These are phyloP conservation scores for Scaptomyza reducta DNA, from an alignment of 2,888 invertebrate genomes.

Conservation along the genomic window DNA sequence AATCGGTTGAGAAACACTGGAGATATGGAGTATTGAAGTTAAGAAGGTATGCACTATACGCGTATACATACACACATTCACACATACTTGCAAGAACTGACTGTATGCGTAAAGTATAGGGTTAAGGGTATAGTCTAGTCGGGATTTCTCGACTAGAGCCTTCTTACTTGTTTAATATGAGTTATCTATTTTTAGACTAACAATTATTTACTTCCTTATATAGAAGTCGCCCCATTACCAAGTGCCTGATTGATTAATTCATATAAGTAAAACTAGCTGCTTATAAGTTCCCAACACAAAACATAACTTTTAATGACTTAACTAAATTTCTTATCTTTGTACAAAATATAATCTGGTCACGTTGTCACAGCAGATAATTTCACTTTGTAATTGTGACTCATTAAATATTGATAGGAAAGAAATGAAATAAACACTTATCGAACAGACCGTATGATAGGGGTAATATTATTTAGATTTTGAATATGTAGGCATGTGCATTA, in stretches of 20 bases:
- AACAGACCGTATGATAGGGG: neutral
- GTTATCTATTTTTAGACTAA: neutral
- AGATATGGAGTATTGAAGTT: no score
- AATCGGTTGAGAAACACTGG: no score
- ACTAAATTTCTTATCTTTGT: constrained; percentile 14
- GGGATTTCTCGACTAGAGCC: no score
- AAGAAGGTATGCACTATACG: no score
- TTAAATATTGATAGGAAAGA: neutral
- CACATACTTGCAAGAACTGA: no score
- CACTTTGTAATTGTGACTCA: constrained; percentile 1
- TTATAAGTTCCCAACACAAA: neutral
- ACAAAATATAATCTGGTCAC: neutral
- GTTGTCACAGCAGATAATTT: neutral
- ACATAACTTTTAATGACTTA: neutral
- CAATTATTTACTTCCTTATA: neutral
- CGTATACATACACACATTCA: no score
- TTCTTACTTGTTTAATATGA: no score
- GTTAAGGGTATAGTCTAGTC: no score
- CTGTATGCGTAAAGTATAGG: no score
- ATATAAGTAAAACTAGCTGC: neutral
- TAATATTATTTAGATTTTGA: no score
- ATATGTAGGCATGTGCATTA: neutral
- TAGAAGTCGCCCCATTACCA: neutral
- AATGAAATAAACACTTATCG: constrained; percentile 1
- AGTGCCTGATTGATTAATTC: neutral